A percentile compares a stretch with the other conserved stretches of the same genome.
phyloP scores from a whole-genome alignment of 2,797 vertebrate species.

The Poliocrania exsul region DNA sequence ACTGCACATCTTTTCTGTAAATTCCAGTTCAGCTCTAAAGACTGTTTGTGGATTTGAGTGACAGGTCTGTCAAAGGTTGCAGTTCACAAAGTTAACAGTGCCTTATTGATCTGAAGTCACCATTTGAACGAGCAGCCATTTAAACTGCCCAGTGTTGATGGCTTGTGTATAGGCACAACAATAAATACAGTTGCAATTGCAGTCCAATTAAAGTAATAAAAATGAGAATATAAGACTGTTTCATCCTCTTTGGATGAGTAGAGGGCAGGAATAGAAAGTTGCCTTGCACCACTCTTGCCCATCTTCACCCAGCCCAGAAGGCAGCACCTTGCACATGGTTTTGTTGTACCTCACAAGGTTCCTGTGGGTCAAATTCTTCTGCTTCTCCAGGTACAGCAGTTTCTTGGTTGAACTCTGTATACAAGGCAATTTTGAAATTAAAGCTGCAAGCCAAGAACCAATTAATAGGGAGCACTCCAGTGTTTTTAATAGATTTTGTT shows the following conservation, averaged over 20 bases:
- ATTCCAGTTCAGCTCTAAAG: neutral
- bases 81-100: neutral
- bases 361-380: neutral
- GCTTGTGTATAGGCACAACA: neutral
- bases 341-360: neutral
- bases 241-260: neutral
- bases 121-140: neutral
- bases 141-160: neutral
- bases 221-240: neutral
- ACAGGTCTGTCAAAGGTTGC: neutral
- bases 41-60: neutral
- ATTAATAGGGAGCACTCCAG: neutral
- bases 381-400: neutral
- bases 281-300: neutral
- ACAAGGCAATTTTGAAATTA: neutral
- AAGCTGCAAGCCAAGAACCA: neutral
- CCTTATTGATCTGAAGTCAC: neutral
- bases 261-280: neutral
- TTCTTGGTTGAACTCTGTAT: neutral
- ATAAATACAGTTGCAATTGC: neutral
- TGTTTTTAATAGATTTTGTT: neutral
- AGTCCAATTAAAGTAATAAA: neutral
- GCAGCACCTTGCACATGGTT: neutral
- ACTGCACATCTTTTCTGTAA: fast-evolving
- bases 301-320: neutral